Percentiles rank a stretch among this genome's conserved stretches.
These are phyloP conservation scores for Dolichoris vasculosae DNA, from an alignment of 1,140 invertebrate species.

Conservation along the genomic window DNA sequence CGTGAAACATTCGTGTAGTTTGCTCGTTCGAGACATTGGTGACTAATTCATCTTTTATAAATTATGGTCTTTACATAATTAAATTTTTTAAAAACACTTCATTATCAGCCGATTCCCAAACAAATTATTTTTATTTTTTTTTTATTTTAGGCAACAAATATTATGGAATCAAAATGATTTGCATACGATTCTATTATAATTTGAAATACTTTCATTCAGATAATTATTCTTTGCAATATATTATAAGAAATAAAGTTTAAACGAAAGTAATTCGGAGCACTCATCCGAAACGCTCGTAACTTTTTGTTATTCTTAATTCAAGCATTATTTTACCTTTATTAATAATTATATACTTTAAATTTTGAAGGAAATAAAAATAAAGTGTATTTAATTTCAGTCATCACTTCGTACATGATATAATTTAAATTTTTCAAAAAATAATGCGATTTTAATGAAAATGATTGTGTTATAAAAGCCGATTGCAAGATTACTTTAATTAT, in stretches of 20 bases:
- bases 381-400: background rate
- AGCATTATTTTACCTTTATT: background rate
- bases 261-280: background rate
- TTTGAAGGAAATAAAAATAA: background rate
- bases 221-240: background rate
- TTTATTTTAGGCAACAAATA: background rate
- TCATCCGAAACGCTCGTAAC: background rate
- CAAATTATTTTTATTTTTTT: background rate
- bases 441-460: background rate
- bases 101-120: background rate
- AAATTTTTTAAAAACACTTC: background rate
- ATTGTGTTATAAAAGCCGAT: background rate
- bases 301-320: no score
- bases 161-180: background rate
- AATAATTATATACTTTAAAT: background rate
- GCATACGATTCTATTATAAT: background rate
- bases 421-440: background rate
- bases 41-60: background rate
- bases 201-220: background rate
- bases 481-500: background rate
- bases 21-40: background rate
- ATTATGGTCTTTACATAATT: background rate
- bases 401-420: background rate
- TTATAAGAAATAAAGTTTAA: background rate
- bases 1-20: background rate